Conservation (phyloP, 1,140 invertebrate species). For the Leptinotarsa lineolata region DNA sequence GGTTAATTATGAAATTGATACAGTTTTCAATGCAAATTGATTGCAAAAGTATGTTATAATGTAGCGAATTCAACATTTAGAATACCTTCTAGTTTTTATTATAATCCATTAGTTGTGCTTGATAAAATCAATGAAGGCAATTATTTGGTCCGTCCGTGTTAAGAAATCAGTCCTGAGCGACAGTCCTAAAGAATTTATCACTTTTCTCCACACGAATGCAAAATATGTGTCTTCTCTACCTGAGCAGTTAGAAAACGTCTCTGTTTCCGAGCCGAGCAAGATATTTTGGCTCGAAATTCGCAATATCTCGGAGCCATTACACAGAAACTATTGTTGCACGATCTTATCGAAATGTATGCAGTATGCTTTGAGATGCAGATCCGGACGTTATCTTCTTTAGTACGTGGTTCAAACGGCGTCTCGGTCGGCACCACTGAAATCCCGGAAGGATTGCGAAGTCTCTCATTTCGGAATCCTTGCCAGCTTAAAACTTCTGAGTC, state of each 20-base stretch:
- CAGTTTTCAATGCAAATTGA: too few species aligned
- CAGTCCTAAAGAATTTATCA: too few species aligned
- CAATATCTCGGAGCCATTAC: conserved; percentile 33
- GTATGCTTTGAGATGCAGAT: conserved; percentile 41
- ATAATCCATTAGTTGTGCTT: too few species aligned
- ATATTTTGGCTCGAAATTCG: conserved; percentile 36
- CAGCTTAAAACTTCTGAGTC: conserved; percentile 34
- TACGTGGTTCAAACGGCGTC: conserved; percentile 35
- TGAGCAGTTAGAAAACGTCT: neutral
- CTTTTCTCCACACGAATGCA: too few species aligned
- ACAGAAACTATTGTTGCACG: conserved; percentile 42
- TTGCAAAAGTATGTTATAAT: too few species aligned
- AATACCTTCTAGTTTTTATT: too few species aligned
- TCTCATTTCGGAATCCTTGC: conserved; percentile 33
- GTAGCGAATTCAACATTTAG: too few species aligned
- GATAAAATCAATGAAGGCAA: too few species aligned
- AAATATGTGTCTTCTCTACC: neutral
- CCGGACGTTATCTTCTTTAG: conserved; percentile 41
- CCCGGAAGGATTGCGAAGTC: conserved; percentile 32
- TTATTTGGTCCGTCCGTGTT: too few species aligned
- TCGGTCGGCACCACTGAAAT: conserved; percentile 33
- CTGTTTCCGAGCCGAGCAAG: neutral
- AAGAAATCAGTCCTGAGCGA: too few species aligned
- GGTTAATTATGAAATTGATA: too few species aligned
- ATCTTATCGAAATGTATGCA: conserved; percentile 46